Base-by-base conservation (phyloP, 2,113 vertebrate genomes). In the Dromiciops gliroides region DNA sequence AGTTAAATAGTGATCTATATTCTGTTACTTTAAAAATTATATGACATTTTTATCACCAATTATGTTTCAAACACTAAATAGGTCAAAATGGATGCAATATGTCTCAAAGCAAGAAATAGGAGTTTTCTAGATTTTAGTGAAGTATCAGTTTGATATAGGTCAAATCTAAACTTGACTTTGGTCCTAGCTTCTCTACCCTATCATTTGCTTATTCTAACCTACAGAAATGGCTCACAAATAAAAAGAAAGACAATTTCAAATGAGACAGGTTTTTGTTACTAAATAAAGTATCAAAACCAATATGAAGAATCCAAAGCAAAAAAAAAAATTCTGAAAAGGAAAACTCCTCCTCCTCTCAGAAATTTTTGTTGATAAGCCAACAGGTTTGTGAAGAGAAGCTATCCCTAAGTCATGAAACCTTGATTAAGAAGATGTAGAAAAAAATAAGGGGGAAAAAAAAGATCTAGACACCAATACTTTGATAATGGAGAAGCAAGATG, bases 261-360 rank as follows among this genome's bases (percentile, higher is more conserved):
- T 51, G 60, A 91, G 50, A 92, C 4, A 31, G 49, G 47, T 50
- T 89, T 95, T 95, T 92, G 44, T 96, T 95, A 67, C n/a, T 92
- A 83, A 95, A 50, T 93, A 89, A 96, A 96, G 51, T 56, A 88
- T 89, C 16, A 95, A 51, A 95, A 60, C 90, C 89, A 94, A 37
- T 92, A 50, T 90, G 94, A 96, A 93, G 90, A 92, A 52, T 89
- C 75, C 37, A 90, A 90, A 94, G 14, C 90, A 88, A 96, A 96
- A 95, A 75, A 95, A 75, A 83, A 93, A 90, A 88, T 90, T 91
- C 8, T 89, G 48, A 92, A 94, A 89, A 90, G 56, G 37, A 95
- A n/a, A 52, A 89, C 93, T 90, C 37, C 10, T 48, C 47, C 23
- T 95, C 22, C 48, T 90, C 37, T 92, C 52, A 49, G 28, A 92